These are phyloP conservation scores for Tridacna gigas DNA, from an alignment of 2,888 invertebrate genomes.

Conservation along the genomic window DNA sequence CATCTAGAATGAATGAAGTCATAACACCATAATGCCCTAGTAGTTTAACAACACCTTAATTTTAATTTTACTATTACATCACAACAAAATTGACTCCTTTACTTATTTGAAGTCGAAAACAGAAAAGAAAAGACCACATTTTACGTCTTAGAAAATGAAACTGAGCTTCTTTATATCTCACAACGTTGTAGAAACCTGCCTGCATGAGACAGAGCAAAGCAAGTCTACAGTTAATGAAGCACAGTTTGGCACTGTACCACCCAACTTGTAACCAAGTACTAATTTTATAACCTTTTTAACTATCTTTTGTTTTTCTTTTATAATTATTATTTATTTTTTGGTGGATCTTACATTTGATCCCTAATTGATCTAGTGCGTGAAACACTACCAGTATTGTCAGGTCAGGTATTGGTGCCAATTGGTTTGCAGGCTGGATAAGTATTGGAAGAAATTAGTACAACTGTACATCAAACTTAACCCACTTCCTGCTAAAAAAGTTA, in stretches of 20 bases:
- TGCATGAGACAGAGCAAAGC: no score
- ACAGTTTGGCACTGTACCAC: neutral
- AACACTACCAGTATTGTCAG: neutral
- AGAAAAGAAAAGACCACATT: no score
- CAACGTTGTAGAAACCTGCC: no score
- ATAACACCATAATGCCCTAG: no score
- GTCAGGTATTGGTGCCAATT: neutral
- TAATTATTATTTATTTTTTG: neutral
- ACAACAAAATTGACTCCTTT: no score
- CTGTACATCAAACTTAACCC: neutral
- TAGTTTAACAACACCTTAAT: no score
- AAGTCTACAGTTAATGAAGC: neutral
- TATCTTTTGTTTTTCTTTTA: neutral
- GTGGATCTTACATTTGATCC: neutral
- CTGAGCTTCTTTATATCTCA: no score
- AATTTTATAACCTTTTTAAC: conserved; percentile 37
- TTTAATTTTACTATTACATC: no score
- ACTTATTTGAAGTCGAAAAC: no score
- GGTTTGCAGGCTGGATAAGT: neutral
- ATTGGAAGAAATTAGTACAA: neutral
- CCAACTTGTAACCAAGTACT: conserved; percentile 22
- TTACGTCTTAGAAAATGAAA: no score
- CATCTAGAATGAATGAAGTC: no score
- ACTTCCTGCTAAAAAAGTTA: no score
- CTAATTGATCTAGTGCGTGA: neutral